A percentile compares a stretch with the other conserved stretches of the same genome.
phyloP scores from a whole-genome alignment of 2,888 invertebrate genomes.

The Scaptomyza cyrtandrae region DNA sequence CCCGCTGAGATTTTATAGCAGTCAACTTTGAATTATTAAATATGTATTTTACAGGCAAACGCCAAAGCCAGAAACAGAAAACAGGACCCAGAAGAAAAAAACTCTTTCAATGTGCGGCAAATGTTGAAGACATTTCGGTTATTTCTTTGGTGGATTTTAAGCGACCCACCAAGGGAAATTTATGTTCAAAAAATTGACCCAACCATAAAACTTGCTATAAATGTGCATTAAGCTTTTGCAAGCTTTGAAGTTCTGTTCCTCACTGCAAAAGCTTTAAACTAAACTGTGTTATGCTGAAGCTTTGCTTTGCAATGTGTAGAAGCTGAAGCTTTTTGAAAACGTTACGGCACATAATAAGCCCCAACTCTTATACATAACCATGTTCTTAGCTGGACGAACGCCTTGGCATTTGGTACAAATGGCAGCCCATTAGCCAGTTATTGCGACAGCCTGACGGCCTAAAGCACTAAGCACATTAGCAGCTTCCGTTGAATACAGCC shows the following conservation, averaged over 20 bases:
- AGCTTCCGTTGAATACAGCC: conserved; percentile 63
- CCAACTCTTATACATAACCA: neutral
- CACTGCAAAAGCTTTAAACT: neutral
- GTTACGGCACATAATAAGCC: conserved; percentile 58
- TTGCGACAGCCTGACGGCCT: conserved; percentile 67
- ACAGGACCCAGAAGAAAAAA: conserved; percentile 2
- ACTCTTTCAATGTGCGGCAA: conserved; percentile 25
- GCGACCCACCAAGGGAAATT: conserved; percentile 5
- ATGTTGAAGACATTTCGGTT: conserved; percentile 30
- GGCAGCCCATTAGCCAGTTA: conserved; percentile 71
- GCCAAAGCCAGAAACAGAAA: conserved; percentile 61
- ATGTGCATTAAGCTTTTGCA: conserved; percentile 33
- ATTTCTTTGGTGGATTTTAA: neutral
- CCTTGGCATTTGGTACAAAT: conserved; percentile 53
- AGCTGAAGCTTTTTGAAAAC: conserved; percentile 42
- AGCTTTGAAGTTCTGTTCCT: conserved; percentile 3
- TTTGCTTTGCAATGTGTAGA: conserved; percentile 18
- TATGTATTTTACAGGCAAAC: conserved; percentile 65
- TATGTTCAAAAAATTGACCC: conserved; percentile 23
- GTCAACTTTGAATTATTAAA: conserved; percentile 79
- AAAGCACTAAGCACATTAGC: conserved; percentile 73
- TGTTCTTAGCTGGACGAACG: conserved; percentile 26
- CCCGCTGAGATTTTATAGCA: conserved; percentile 78
- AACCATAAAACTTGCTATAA: conserved; percentile 37
- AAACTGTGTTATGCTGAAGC: conserved; percentile 22